Base-by-base conservation (phyloP, 1,140 invertebrate genomes). In the Lasaia peninsularis region DNA sequence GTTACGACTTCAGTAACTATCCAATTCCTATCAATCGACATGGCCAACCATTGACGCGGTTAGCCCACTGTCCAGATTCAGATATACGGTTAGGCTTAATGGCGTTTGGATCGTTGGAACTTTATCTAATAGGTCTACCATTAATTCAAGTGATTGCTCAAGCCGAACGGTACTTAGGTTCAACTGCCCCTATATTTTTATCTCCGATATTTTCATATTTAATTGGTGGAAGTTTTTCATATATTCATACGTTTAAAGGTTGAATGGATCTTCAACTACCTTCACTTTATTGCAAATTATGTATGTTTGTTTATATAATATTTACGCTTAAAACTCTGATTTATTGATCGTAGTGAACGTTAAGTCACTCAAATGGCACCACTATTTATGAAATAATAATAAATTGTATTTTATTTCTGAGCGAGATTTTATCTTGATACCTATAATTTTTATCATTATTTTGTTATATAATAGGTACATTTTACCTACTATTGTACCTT, bases 21-120 rank as follows among this genome's bases (percentile, higher is more conserved):
- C 60, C 53, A 44, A 51, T 48, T 53, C 21, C 62, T 54, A 76
- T 73, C 71, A 75, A 71, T 71, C 58, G 57, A 63, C 52, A 55
- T 63, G 67, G 63, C 63, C 64, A 52, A 49, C 62, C 57, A 69
- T 71, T 64, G 58, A 67, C 60, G 67, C 52, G 55, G 53, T 63
- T 28, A 28, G n/a, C 24, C 24, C 24, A 28, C 24, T 28, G 59
- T 14, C 40, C 54, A 60, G 66, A 71, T 71, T 71, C 67, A 71
- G 65, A 65, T 61, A 56, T 59, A 40, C 58, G 51, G 53, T 55
- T 60, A 21, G 44, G 60, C 57, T 60, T 65, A 63, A 60, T 62
- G 33, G 49, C 60, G 14, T 12, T 55, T 31, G 59, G 59, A 69
- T 58, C 37, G 63, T 32, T 62, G 18, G 58, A 56, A 66, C 56